These are phyloP conservation scores for Bombus waltoni DNA, from an alignment of 1,140 invertebrate genomes.

Conservation along the genomic window DNA sequence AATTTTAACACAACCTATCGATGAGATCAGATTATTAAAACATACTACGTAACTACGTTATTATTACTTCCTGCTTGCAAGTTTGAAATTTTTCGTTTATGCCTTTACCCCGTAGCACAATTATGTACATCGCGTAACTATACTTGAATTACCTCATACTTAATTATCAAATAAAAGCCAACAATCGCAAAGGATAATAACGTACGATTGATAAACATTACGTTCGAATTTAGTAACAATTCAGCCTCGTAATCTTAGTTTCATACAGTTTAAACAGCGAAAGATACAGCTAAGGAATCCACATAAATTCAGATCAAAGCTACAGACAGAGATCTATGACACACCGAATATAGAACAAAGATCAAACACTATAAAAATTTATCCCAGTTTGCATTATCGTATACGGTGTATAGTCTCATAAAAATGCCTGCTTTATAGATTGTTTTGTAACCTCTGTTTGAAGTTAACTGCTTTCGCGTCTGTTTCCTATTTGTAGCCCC, in stretches of 20 bases:
- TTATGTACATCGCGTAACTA: background rate
- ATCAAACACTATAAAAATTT: slow-evolving; percentile 15
- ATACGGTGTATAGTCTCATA: background rate
- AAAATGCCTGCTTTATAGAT: slow-evolving; percentile 14
- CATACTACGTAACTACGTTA: background rate
- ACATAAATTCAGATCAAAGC: slow-evolving; percentile 12
- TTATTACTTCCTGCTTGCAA: background rate
- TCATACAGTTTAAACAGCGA: background rate
- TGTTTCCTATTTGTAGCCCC: background rate
- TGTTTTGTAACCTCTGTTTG: background rate
- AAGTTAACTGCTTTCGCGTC: slow-evolving; percentile 1
- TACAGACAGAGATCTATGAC: background rate
- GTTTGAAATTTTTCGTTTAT: background rate
- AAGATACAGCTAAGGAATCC: background rate
- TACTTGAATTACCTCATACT: background rate
- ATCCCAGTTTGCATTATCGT: background rate
- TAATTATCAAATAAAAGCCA: background rate
- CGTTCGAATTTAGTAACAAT: background rate
- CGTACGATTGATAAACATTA: background rate
- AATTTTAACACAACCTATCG: no score
- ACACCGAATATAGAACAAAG: background rate
- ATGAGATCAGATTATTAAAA: no score
- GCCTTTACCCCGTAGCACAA: background rate
- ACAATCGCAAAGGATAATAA: background rate
- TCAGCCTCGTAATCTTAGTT: background rate